Evolutionary conservation across 2,113 vertebrate genomes (phyloP), one percentile per base, ranked within the genome.

Genomic region (Gasterosteus aculeatus): DNA sequence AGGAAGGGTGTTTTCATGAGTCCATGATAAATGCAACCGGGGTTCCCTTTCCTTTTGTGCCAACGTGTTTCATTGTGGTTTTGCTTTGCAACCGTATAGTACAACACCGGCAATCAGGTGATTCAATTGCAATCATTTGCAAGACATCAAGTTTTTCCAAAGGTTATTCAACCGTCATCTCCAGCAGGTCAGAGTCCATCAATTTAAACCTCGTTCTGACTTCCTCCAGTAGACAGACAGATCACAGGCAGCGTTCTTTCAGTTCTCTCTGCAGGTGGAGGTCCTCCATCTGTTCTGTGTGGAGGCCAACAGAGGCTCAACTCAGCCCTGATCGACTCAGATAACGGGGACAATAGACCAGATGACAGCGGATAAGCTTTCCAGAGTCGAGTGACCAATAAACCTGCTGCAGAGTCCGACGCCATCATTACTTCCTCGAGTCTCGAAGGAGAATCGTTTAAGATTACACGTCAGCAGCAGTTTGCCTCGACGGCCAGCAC

Each of bases 1-100:
- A 86, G 89, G 91, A 93, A 92, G 90, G 90, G 83, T 92, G 93
- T 91, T 91, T 85, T 88, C 80, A 44, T 86, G 83, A 80, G 82
- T 88, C 72, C 80, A 81, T 73, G 85, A 92, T 91, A 87, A 93
- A 88, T 83, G 87, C 83, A 88, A 88, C 71, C 29, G 2, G 83
- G 81, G 84, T 93, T 89, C 84, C 83, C 66, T 93, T 91, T 90
- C 81, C 82, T 91, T 91, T 86, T 87, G 71, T 75, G 77, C 78
- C 81, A 94, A 94, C 88, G 90, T 90, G 86, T 26, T 91, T 82
- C 72, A 77, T 57, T 94, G 92, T 88, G 92, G 93, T 92, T 93
- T 92, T 64, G 77, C 31, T 71, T 75, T 79, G 72, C 83, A 78
- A 86, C 78, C 83, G 60, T 51, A 47, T 72, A 3, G 33, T 66